Base-by-base conservation (phyloP, 2,113 vertebrate species). In the Coreoperca whiteheadi region DNA sequence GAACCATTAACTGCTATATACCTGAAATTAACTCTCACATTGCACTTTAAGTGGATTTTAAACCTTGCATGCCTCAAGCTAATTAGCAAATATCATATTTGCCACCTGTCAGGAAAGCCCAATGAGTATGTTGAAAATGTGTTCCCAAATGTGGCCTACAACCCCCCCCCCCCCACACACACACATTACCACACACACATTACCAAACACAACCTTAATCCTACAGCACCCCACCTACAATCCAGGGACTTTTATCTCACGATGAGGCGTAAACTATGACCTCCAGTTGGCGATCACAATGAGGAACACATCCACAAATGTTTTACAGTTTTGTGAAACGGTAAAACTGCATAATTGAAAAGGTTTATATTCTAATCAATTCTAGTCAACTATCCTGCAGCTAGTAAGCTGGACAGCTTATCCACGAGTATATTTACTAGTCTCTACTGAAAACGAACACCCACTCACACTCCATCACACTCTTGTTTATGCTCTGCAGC, bases 401-500 rank as follows among this genome's bases (percentile, higher is more conserved):
- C 14, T 37, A 30, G 25, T 39, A 4, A 50, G 23, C 21, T 43
- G 67, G 67, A 64, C 48, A 57, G 39, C 61, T 71, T 6, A 60
- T 43, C 34, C 14, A 53, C 60, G 21, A 65, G 25, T 34, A 23
- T 32, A 39, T 63, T 43, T 46, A 48, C 15, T 4, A 8, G 41
- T 65, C 78, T 77, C 70, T 14, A 3, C 53, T 82, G 63, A 72
- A 61, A 56, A 67, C 70, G 50, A 71, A 61, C 48, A 53, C 46
- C 39, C 37, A 3, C n/a, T 74, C 12, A 59, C 72, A 82, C 57
- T 71, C 77, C 74, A 79, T 85, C 76, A 67, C 57, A 23, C 48
- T 23, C 84, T 84, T 46, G 70, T 91, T 89, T 83, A 63, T 16
- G 43, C 65, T 63, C 86, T 71, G 80, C 77, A 74, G 66, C 41